Evolutionary conservation across 2,113 vertebrate species (phyloP).

Genomic region (Cyprinodon brontotheroides): DNA sequence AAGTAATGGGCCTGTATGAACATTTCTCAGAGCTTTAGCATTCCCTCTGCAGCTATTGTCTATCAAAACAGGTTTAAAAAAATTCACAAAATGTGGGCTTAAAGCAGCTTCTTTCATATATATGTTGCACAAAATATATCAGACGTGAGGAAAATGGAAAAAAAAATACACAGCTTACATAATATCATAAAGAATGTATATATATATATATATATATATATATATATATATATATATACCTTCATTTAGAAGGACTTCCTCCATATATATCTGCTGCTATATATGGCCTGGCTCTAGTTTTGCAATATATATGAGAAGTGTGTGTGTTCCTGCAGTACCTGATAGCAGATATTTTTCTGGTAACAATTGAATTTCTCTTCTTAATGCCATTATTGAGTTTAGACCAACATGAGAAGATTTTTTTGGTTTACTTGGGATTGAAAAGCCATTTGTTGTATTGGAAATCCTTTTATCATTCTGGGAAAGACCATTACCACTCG

Average conservation of each 20-base stretch:
- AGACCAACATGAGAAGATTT: not conserved
- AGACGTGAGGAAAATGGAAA: not conserved
- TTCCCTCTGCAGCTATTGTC: conserved; percentile 10
- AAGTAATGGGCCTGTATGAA: conserved; percentile 1
- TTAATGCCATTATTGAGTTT: conserved; percentile 4
- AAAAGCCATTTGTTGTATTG: conserved; percentile 37
- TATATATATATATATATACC: too few relatives aligned
- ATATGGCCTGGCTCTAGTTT: not conserved
- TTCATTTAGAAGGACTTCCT: too few relatives aligned
- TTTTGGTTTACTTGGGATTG: conserved; percentile 24
- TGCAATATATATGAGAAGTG: too few relatives aligned
- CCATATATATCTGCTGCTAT: too few relatives aligned
- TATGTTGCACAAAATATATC: not conserved
- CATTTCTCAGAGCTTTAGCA: conserved; percentile 12
- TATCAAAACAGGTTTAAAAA: conserved; percentile 10
- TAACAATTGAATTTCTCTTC: conserved; percentile 3
- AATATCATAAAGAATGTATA: too few relatives aligned
- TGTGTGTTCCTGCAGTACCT: too few relatives aligned
- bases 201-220: too few relatives aligned
- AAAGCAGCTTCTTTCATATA: not conserved
- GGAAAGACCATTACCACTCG: conserved; percentile 37
- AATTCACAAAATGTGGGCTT: not conserved
- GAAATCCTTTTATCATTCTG: conserved; percentile 36
- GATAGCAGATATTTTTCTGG: not conserved
- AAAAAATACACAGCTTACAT: too few relatives aligned